phyloP scores from a whole-genome alignment of 2,113 vertebrate species.

The Phrynosoma platyrhinos region DNA sequence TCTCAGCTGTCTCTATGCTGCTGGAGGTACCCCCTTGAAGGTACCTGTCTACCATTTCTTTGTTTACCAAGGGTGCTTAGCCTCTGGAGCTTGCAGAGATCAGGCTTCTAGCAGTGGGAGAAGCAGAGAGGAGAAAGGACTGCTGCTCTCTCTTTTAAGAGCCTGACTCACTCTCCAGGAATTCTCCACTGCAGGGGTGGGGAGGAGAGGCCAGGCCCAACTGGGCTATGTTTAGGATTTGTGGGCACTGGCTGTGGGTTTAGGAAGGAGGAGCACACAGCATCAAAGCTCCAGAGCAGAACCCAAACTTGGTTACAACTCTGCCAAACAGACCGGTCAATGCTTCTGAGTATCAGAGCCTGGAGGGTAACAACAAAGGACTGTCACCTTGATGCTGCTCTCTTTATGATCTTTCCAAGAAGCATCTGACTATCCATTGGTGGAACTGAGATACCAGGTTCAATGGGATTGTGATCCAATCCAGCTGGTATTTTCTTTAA shows the following conservation, averaged over 20 bases:
- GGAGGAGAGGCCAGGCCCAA: background rate
- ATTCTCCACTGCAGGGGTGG: slow-evolving; percentile 41
- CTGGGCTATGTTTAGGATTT: background rate
- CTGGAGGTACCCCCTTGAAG: no score
- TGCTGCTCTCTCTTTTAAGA: slow-evolving; percentile 47
- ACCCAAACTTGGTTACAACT: no score
- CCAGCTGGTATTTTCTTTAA: no score
- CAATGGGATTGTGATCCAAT: no score
- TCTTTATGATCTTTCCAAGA: no score
- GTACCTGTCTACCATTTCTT: background rate
- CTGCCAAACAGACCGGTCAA: no score
- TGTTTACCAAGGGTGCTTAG: background rate
- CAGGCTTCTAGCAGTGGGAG: background rate
- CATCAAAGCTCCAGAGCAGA: background rate
- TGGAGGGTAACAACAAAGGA: no score
- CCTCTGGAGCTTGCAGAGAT: background rate
- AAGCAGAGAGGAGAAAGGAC: slow-evolving; percentile 7
- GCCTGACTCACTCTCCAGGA: slow-evolving; percentile 65
- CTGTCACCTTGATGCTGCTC: no score
- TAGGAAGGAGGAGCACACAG: background rate
- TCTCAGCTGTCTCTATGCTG: background rate
- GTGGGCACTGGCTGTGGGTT: background rate
- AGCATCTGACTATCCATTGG: no score
- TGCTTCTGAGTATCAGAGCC: no score
- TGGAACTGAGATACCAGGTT: no score